These are phyloP conservation scores for Lepus americanus DNA, from an alignment of 2,113 vertebrate species.

Conservation along the genomic window DNA sequence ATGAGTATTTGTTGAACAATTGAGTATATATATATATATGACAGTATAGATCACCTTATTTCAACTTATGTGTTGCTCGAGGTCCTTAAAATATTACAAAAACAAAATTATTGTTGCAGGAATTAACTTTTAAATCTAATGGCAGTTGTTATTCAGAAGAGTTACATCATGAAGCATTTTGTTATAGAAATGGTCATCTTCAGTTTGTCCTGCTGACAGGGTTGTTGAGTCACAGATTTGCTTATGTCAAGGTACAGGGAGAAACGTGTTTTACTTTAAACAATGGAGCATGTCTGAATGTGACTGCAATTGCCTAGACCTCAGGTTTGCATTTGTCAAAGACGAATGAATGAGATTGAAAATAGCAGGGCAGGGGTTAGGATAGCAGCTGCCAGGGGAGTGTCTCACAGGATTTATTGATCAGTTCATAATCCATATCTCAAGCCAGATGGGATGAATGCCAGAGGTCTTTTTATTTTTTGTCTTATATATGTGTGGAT, in stretches of 20 bases:
- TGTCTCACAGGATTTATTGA: background rate
- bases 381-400: rapidly evolving
- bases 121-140: slow-evolving; percentile 26
- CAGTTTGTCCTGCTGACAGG: background rate
- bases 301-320: background rate
- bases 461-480: slow-evolving; percentile 9
- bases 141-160: slow-evolving; percentile 8
- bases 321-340: background rate
- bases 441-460: background rate
- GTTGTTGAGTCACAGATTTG: background rate
- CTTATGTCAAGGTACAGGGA: background rate
- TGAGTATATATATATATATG: background rate
- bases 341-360: slow-evolving; percentile 14
- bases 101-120: background rate
- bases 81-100: slow-evolving; percentile 7
- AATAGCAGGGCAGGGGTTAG: background rate
- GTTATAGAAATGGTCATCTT: background rate
- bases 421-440: background rate
- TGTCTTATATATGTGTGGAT: background rate
- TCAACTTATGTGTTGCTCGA: slow-evolving; percentile 3
- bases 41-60: background rate
- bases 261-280: slow-evolving; percentile 19
- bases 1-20: background rate
- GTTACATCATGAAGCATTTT: background rate
- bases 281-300: background rate